Conservation (phyloP, 2,797 vertebrate genomes). For the Sebastes itinus region DNA sequence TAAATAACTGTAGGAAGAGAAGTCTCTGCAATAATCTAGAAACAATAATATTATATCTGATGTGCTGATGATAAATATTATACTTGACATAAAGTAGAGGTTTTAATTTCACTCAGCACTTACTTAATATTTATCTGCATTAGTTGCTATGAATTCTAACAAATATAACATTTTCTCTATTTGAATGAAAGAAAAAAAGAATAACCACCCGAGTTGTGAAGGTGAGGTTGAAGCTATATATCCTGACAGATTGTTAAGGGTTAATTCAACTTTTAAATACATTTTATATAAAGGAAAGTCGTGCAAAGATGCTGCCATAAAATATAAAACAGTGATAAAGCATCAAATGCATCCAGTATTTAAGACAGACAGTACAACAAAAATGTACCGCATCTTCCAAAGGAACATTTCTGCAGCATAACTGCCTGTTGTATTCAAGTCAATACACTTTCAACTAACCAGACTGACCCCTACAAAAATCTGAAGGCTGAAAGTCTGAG, state of each 20-base stretch:
- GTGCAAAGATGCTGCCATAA: neutral
- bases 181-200: neutral
- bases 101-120: neutral
- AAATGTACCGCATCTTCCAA: neutral
- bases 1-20: neutral
- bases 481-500: neutral
- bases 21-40: neutral
- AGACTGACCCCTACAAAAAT: neutral
- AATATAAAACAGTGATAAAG: neutral
- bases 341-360: neutral
- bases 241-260: neutral
- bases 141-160: neutral
- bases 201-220: neutral
- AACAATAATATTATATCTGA: neutral
- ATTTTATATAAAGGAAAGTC: neutral
- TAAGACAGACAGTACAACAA: neutral
- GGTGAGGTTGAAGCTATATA: slow-evolving; percentile 13
- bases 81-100: neutral
- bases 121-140: neutral
- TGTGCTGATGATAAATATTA: neutral
- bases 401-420: neutral
- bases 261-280: slow-evolving; percentile 15
- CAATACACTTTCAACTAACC: neutral
- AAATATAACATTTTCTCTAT: neutral
- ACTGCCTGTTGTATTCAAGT: neutral